Evolutionary conservation across 2,888 invertebrate species (phyloP).

Genomic region (Brachycybe producta): DNA sequence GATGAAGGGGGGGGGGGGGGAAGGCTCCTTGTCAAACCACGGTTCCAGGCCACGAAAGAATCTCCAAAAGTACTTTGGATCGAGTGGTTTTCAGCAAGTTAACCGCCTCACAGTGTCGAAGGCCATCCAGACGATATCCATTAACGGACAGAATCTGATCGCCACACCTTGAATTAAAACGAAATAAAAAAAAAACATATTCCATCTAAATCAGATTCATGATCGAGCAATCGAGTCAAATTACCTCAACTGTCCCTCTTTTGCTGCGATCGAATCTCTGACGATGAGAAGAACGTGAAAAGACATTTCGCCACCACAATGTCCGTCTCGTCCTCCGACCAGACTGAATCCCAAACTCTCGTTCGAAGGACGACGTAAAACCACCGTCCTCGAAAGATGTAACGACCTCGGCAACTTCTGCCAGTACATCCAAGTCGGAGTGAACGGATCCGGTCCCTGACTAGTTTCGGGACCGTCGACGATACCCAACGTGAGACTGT

Average conservation of each 20-base stretch:
- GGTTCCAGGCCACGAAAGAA: constrained; percentile 40
- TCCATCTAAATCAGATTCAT: not conserved
- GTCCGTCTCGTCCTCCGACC: constrained; percentile 37
- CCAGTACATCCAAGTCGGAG: constrained; percentile 40
- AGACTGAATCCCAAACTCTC: constrained; percentile 39
- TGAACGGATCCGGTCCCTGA: constrained; percentile 34
- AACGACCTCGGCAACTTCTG: constrained; percentile 37
- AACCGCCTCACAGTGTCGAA: constrained; percentile 36
- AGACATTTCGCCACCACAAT: constrained; percentile 34
- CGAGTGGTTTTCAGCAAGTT: constrained; percentile 36
- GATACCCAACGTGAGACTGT: constrained; percentile 33
- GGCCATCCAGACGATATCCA: constrained; percentile 33
- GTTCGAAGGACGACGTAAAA: constrained; percentile 31
- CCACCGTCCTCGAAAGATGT: constrained; percentile 34
- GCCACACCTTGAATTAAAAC: constrained; percentile 33
- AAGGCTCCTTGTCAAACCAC: constrained; percentile 26
- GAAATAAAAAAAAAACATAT: not conserved
- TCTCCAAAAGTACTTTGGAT: constrained; percentile 32
- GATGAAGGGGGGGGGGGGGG: no score
- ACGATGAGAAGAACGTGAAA: constrained; percentile 39
- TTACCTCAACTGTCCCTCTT: constrained; percentile 28
- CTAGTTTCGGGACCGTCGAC: constrained; percentile 37
- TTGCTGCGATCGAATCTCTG: constrained; percentile 35
- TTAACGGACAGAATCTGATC: constrained; percentile 38
- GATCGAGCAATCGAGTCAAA: not conserved